Evolutionary conservation across 2,888 invertebrate species (phyloP).

Genomic region (Orthonychiurus folsomi): DNA sequence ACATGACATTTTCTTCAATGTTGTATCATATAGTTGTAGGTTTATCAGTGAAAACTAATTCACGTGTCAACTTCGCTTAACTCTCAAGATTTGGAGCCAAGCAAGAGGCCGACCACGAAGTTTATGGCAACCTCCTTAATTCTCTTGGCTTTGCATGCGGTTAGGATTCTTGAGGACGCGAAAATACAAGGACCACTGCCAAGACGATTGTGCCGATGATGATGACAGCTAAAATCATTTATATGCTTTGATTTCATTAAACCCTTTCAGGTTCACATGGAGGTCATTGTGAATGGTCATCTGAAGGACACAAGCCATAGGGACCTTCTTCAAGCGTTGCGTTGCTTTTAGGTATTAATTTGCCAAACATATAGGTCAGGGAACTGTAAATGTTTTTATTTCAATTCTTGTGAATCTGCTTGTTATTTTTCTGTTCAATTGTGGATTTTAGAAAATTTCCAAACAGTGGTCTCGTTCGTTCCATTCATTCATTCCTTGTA

Average conservation of each 20-base stretch:
- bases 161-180: too few relatives aligned
- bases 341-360: neutral
- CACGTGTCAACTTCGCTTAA: too few relatives aligned
- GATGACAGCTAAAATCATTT: too few relatives aligned
- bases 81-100: too few relatives aligned
- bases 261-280: constrained; percentile 15
- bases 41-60: too few relatives aligned
- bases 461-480: neutral
- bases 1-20: too few relatives aligned
- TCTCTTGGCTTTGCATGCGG: too few relatives aligned
- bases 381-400: neutral
- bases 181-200: too few relatives aligned
- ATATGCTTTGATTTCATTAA: constrained; percentile 5
- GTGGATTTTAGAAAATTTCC: neutral
- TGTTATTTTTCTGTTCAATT: neutral
- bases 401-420: neutral
- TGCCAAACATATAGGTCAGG: neutral
- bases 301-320: neutral
- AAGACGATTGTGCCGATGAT: too few relatives aligned
- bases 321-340: neutral
- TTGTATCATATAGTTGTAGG: too few relatives aligned
- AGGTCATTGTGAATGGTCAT: constrained; percentile 9
- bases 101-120: too few relatives aligned
- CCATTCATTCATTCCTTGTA: neutral
- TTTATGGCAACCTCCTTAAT: too few relatives aligned